These are phyloP conservation scores for Eclectus roratus DNA, from an alignment of 2,113 vertebrate species.

Conservation along the genomic window DNA sequence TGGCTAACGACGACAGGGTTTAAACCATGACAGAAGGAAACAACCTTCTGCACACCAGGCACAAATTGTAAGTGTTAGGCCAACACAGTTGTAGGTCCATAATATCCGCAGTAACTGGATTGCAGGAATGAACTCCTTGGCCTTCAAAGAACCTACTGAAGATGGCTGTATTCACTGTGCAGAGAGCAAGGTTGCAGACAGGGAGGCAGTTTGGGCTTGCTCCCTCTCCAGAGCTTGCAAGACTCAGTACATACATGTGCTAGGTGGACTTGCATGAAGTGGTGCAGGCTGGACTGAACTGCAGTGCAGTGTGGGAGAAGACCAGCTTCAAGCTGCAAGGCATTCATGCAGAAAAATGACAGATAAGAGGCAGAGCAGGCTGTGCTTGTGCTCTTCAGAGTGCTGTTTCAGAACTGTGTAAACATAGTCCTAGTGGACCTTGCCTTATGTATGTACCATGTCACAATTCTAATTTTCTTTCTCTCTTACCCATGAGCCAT, in stretches of 20 bases:
- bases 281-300: neutral
- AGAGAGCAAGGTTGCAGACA: neutral
- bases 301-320: too few relatives aligned
- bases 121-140: neutral
- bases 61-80: neutral
- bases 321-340: accelerated
- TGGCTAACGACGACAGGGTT: too few relatives aligned
- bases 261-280: accelerated
- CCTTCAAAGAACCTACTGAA: neutral
- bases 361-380: neutral
- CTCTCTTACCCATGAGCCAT: neutral
- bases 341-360: neutral
- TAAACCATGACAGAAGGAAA: neutral
- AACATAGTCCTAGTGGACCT: neutral
- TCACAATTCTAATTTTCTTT: neutral
- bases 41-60: neutral
- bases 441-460: neutral
- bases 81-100: neutral
- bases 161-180: neutral
- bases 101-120: neutral
- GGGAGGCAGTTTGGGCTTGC: neutral
- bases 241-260: accelerated
- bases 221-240: neutral
- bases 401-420: neutral
- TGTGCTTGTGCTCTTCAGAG: neutral